Conservation (phyloP, 2,888 invertebrate genomes). For the Yponomeuta sedellus region DNA sequence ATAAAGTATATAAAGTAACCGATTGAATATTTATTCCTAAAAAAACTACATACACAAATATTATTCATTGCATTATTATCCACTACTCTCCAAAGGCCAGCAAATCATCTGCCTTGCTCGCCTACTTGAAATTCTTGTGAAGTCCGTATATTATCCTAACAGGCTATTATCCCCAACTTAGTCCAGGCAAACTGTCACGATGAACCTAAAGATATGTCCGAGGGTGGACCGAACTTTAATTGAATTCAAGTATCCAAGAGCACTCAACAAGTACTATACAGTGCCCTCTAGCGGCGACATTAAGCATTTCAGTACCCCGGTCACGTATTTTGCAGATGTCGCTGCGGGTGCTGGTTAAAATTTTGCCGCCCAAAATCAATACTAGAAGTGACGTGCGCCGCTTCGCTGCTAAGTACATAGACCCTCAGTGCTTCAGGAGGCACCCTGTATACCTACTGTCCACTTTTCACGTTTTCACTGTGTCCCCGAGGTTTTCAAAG, state of each 20-base stretch:
- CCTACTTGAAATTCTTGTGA: neutral
- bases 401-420: conserved; percentile 1
- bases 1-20: too few species aligned
- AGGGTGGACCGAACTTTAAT: neutral
- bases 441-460: conserved; percentile 52
- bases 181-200: neutral
- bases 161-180: neutral
- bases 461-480: conserved; percentile 48
- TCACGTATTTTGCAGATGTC: conserved; percentile 34
- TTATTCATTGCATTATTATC: too few species aligned
- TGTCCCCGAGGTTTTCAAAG: conserved; percentile 50
- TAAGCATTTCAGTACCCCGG: neutral
- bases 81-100: too few species aligned
- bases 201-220: neutral
- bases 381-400: conserved; percentile 55
- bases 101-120: neutral
- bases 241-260: neutral
- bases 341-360: conserved; percentile 33
- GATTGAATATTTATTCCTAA: too few species aligned
- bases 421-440: conserved; percentile 58
- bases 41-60: too few species aligned
- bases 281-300: neutral
- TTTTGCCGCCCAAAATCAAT: conserved; percentile 71
- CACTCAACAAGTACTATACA: neutral
- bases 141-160: neutral